phyloP scores from a whole-genome alignment of 2,113 vertebrate species.

The Vulpes ferrilata region DNA sequence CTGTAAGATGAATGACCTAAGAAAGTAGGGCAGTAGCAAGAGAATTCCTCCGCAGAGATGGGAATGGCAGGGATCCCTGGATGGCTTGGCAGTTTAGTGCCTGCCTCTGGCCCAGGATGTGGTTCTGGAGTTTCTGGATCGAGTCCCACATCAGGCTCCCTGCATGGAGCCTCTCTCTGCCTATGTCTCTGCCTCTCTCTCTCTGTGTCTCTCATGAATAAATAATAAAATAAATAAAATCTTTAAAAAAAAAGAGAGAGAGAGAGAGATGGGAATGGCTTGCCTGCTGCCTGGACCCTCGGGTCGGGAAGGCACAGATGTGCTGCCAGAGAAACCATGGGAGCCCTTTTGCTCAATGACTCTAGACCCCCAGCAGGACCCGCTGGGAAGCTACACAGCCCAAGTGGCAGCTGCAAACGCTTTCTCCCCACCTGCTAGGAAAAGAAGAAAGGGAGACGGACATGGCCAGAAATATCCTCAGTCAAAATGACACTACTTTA shows the following conservation, averaged over 20 bases:
- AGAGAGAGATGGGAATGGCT: not conserved
- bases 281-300: no score
- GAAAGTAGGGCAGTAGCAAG: not conserved
- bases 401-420: not conserved
- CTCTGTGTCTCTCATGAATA: no score
- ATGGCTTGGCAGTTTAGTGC: no score
- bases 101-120: no score
- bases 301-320: not conserved
- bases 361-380: not conserved
- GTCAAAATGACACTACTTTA: not conserved
- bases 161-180: no score
- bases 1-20: not conserved
- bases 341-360: not conserved
- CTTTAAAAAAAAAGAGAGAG: no score
- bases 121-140: no score
- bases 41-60: not conserved
- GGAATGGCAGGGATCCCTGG: no score
- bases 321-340: accelerated
- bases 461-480: not conserved
- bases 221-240: no score
- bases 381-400: accelerated
- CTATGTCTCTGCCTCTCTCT: no score
- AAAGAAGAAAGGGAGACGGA: not conserved
- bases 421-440: not conserved
- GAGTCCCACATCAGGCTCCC: no score